These are phyloP conservation scores for Drosophila kurseongensis DNA, from an alignment of 1,140 invertebrate genomes.

Conservation along the genomic window DNA sequence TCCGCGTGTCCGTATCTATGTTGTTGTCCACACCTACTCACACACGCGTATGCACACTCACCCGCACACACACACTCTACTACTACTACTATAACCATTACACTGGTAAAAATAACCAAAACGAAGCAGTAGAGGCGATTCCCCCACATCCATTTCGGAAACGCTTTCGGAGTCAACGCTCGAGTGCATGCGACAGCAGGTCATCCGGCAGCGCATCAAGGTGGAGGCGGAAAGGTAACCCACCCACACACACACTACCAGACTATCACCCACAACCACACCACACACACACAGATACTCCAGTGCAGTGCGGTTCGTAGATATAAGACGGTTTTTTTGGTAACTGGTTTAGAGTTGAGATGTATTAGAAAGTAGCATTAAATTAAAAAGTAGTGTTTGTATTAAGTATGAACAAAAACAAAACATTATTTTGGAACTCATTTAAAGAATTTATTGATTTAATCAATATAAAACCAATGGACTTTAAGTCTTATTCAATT, in stretches of 20 bases:
- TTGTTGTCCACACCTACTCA: slow-evolving; percentile 33
- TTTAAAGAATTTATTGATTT: no score
- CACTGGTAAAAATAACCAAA: slow-evolving; percentile 83
- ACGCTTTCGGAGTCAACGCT: slow-evolving; percentile 89
- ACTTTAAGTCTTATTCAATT: no score
- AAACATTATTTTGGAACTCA: no score
- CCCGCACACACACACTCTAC: slow-evolving; percentile 22
- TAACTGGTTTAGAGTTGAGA: not conserved
- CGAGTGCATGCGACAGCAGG: slow-evolving; percentile 89
- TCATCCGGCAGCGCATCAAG: slow-evolving; percentile 89
- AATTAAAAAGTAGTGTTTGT: no score
- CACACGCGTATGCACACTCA: slow-evolving; percentile 20
- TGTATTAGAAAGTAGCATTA: no score
- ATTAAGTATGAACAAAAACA: no score
- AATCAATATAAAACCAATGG: no score
- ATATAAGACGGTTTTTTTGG: not conserved
- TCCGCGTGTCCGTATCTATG: slow-evolving; percentile 34
- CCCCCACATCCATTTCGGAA: slow-evolving; percentile 49
- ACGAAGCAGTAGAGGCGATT: slow-evolving; percentile 30
- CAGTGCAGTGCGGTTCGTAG: slow-evolving; percentile 5
- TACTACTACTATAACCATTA: slow-evolving; percentile 42
- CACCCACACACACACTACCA: slow-evolving; percentile 50
- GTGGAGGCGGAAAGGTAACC: slow-evolving; percentile 90
- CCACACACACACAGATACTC: slow-evolving; percentile 1
- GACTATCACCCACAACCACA: not conserved